These are phyloP conservation scores for Strigamia crassipes DNA, from an alignment of 2,888 invertebrate genomes.

Conservation along the genomic window DNA sequence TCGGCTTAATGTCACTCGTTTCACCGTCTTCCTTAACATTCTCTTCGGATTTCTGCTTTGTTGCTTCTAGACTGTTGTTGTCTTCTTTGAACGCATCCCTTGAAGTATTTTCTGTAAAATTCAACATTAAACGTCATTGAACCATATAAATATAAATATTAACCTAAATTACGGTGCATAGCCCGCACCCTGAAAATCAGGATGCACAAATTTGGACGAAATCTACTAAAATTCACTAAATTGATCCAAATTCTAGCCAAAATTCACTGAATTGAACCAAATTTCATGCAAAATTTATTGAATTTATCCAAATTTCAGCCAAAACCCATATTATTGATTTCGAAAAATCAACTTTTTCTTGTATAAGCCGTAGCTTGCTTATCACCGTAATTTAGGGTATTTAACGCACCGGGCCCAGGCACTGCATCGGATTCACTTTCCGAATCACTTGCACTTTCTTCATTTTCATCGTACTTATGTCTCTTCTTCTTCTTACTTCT, in stretches of 20 bases:
- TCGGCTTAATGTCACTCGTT: background rate
- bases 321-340: no score
- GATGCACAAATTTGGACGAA: no score
- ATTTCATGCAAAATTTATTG: no score
- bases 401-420: slow-evolving; percentile 52
- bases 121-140: slow-evolving; percentile 46
- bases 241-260: no score
- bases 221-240: no score
- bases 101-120: slow-evolving; percentile 48
- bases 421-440: slow-evolving; percentile 61
- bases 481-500: slow-evolving; percentile 54
- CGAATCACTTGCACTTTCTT: slow-evolving; percentile 57
- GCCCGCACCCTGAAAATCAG: no score
- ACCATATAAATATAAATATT: no score
- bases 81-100: slow-evolving; percentile 49
- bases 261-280: no score
- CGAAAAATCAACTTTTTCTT: no score
- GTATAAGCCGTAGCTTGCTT: no score
- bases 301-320: no score
- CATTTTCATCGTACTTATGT: slow-evolving; percentile 55
- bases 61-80: background rate
- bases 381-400: slow-evolving; percentile 42
- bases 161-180: no score
- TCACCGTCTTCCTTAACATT: background rate
- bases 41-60: background rate